phyloP scores from a whole-genome alignment of 2,888 invertebrate genomes.

The Trimorus sp. region DNA sequence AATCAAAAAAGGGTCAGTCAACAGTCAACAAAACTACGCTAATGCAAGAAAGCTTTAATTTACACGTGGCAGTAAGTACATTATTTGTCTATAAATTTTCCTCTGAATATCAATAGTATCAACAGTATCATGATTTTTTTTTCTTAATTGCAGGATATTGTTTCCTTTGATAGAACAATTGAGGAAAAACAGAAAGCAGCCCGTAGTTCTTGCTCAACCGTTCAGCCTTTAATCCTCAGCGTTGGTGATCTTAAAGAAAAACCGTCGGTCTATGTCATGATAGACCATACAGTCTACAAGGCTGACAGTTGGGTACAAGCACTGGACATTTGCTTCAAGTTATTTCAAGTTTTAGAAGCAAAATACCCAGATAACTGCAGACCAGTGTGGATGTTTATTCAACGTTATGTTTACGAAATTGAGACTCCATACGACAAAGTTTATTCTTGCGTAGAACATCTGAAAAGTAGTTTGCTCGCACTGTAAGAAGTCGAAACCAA shows the following conservation, averaged over 20 bases:
- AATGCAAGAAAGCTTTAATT: slow-evolving; percentile 13
- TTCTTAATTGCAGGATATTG: not conserved
- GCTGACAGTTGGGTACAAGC: no score
- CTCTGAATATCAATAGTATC: not conserved
- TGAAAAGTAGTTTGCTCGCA: slow-evolving; percentile 8
- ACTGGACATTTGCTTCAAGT: slow-evolving; percentile 10
- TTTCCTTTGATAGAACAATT: not conserved
- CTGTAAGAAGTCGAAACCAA: slow-evolving; percentile 4
- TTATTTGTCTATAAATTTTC: not conserved
- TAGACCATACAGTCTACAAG: not conserved
- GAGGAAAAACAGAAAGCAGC: slow-evolving; percentile 3
- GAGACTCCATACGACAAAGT: slow-evolving; percentile 15
- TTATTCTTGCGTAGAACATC: slow-evolving; percentile 8
- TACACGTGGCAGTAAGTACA: slow-evolving; percentile 1
- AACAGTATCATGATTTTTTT: not conserved
- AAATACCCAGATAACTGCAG: slow-evolving; percentile 9
- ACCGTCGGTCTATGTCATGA: not conserved
- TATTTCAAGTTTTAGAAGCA: slow-evolving; percentile 4
- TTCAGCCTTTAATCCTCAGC: slow-evolving; percentile 2
- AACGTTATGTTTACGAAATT: slow-evolving; percentile 18
- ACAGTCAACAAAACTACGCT: not conserved
- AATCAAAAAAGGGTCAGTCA: slow-evolving; percentile 2
- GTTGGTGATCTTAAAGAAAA: not conserved
- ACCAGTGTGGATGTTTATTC: slow-evolving; percentile 19
- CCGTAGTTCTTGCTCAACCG: not conserved